Evolutionary conservation across 2,888 invertebrate species (phyloP), one percentile per base, ranked within the genome.

Genomic region (Apotomis betuletana): DNA sequence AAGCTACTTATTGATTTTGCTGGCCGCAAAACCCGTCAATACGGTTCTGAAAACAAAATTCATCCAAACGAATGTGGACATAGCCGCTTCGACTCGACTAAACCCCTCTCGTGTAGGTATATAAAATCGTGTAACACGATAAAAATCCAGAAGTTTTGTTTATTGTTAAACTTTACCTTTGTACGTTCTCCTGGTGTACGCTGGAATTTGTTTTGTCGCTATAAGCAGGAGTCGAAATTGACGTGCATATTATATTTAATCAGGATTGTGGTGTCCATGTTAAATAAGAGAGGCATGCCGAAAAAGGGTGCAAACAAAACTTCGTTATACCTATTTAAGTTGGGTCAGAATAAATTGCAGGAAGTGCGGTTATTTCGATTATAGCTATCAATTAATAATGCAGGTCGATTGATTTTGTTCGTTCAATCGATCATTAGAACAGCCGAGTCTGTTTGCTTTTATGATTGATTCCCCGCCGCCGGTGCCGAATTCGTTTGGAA

Each of bases 1-100:
- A 80, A 73, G 77, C 75, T 78, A 69, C 73, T 77, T 90, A 90
- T 90, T 86, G 88, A 90, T 90, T 88, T 85, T 84, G 77, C 80
- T 75, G 74, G 41, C 64, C 76, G 77, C 82, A 79, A 27, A 15
- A 65, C 46, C 81, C 81, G 75, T 76, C 75, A 75, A 15, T 77
- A 46, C 9, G 27, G 27, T 9, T 57, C 9, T 77, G 52, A 51
- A 38, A 51, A 58, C 63, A 13, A 67, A 57, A 49, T 62, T 70
- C 49, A 49, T 46, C 55, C 54, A 61, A 44, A 41, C 38, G 49
- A 46, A 46, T 8, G 54, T 62, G 38, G 12, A 15, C 10, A 54
- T 12, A 41, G 38, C 59, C 38, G 59, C 51, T 52, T 65, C 13
- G 41, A 59, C 58, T 12, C 36, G 59, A 41, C 59, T 8, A 44